These are phyloP conservation scores for Glandiceps talaboti DNA, from an alignment of 53 echinoderm and acorn worm species.

Conservation along the genomic window DNA sequence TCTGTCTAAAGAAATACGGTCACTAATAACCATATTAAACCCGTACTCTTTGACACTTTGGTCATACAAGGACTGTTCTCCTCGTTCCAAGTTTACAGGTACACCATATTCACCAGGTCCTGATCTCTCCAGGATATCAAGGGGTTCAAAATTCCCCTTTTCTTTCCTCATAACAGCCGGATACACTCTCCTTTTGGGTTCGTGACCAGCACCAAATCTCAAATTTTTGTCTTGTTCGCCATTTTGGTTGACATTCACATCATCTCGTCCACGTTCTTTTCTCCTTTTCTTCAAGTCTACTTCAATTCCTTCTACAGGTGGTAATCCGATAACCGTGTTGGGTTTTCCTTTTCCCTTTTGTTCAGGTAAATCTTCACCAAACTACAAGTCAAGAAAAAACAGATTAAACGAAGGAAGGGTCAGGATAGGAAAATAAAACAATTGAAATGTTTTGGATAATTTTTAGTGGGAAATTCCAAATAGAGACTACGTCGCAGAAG, in stretches of 20 bases:
- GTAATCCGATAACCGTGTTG: not conserved
- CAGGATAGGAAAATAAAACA: too few relatives aligned
- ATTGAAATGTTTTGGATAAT: too few relatives aligned
- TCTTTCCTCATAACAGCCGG: not conserved
- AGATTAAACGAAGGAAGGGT: too few relatives aligned
- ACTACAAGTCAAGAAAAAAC: too few relatives aligned
- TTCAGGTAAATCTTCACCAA: too few relatives aligned
- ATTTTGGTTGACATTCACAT: not conserved
- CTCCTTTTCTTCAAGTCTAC: not conserved
- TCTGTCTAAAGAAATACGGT: constrained; percentile 71
- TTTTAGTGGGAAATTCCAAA: too few relatives aligned
- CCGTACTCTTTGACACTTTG: constrained; percentile 73
- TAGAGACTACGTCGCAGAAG: too few relatives aligned
- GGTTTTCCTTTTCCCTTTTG: not conserved
- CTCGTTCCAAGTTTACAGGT: constrained; percentile 29
- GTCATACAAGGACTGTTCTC: constrained; percentile 36
- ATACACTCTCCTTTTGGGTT: not conserved
- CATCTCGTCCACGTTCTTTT: not conserved
- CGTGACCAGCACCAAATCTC: not conserved
- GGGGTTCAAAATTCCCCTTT: constrained; percentile 65
- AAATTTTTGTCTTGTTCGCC: not conserved
- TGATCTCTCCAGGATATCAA: constrained; percentile 20
- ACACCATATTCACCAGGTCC: constrained; percentile 77
- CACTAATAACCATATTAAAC: constrained; percentile 93
- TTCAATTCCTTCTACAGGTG: not conserved